Evolutionary conservation across 1,140 invertebrate species (phyloP).

Genomic region (Diachasma alloeum): DNA sequence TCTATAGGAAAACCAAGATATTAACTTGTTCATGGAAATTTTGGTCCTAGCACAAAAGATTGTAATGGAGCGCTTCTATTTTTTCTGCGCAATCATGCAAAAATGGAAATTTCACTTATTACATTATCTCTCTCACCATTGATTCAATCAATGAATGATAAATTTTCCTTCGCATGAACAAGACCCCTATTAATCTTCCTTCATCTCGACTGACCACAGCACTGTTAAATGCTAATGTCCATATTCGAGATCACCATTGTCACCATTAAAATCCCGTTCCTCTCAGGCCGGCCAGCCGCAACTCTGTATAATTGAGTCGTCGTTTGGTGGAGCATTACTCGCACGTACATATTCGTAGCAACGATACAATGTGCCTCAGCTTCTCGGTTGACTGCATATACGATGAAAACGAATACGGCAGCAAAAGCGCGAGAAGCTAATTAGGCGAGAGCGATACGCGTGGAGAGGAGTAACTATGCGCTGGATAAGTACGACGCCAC

Average conservation of each 20-base stretch:
- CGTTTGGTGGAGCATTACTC: neutral
- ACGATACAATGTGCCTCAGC: neutral
- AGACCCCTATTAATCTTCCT: no score
- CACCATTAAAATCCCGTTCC: neutral
- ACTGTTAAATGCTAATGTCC: neutral
- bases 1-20: no score
- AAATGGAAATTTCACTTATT: no score
- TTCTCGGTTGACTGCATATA: neutral
- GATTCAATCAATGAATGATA: no score
- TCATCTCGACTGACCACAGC: no score
- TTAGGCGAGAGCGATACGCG: neutral
- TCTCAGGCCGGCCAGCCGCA: neutral
- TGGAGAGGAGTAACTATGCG: neutral
- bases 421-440: slow-evolving; percentile 9
- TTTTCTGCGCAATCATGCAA: no score
- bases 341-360: neutral
- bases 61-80: no score
- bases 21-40: no score
- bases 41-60: no score
- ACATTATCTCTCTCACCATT: no score
- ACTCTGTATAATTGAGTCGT: slow-evolving; percentile 3
- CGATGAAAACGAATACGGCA: slow-evolving; percentile 4
- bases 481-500: neutral
- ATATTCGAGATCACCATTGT: neutral
- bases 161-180: no score